These are phyloP conservation scores for Lysandra coridon DNA, from an alignment of 2,888 invertebrate species.

Conservation along the genomic window DNA sequence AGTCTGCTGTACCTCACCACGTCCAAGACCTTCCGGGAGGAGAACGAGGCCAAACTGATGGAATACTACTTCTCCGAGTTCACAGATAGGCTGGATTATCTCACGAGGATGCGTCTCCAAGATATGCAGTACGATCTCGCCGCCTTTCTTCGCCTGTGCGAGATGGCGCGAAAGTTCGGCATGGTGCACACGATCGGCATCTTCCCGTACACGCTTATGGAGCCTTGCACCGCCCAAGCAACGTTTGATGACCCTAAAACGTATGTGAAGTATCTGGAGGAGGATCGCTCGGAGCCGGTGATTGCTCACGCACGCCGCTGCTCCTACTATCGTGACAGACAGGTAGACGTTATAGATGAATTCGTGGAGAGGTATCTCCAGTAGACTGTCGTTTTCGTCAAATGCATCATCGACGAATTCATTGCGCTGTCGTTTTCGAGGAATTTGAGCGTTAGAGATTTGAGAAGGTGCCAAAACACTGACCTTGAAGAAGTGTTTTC, in stretches of 20 bases:
- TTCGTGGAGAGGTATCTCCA: conserved; percentile 48
- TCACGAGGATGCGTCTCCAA: conserved; percentile 48
- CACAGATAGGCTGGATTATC: conserved; percentile 45
- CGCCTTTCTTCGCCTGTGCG: conserved; percentile 41
- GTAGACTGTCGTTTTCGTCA: neutral
- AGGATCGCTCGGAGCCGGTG: conserved; percentile 47
- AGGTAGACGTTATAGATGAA: conserved; percentile 55
- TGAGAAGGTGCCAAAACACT: neutral
- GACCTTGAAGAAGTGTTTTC: neutral
- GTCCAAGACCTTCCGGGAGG: conserved; percentile 51
- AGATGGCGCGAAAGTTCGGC: conserved; percentile 42
- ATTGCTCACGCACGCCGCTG: conserved; percentile 44
- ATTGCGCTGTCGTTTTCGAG: neutral
- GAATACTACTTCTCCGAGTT: conserved; percentile 56
- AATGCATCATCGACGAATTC: too few relatives aligned
- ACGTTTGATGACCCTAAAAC: conserved; percentile 47
- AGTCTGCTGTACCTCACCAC: conserved; percentile 58
- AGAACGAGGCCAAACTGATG: conserved; percentile 50
- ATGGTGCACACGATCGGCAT: conserved; percentile 42
- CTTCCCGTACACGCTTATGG: conserved; percentile 51
- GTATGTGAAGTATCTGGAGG: conserved; percentile 40
- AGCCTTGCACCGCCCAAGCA: conserved; percentile 43
- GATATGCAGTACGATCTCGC: conserved; percentile 43
- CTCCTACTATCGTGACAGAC: conserved; percentile 47
- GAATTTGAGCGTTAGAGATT: neutral